Evolutionary conservation across 2,113 vertebrate genomes (phyloP).

Genomic region (Engystomops pustulosus): DNA sequence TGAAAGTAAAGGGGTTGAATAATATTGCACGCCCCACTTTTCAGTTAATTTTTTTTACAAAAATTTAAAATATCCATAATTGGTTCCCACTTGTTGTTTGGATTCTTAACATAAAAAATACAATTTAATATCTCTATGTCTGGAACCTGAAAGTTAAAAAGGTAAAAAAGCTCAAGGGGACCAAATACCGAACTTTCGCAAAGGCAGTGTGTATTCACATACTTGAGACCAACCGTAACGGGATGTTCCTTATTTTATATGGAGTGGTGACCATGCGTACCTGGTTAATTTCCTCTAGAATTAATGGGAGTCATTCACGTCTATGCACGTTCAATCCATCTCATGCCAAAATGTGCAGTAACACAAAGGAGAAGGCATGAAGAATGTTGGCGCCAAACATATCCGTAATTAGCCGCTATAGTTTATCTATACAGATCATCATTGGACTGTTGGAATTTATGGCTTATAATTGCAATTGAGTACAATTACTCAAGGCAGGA

Average conservation of each 20-base stretch:
- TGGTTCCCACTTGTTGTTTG: too few relatives aligned
- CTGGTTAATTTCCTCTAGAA: neutral
- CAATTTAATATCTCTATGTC: too few relatives aligned
- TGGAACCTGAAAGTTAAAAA: too few relatives aligned
- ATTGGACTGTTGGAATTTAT: constrained; percentile 14
- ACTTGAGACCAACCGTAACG: too few relatives aligned
- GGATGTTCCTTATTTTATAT: neutral
- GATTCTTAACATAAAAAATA: too few relatives aligned
- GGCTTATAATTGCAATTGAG: neutral
- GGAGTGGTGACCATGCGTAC: neutral
- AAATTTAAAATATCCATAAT: too few relatives aligned
- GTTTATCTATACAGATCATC: neutral
- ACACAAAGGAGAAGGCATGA: neutral
- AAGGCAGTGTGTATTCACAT: too few relatives aligned
- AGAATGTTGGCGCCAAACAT: neutral
- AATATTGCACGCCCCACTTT: too few relatives aligned
- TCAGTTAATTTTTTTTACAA: too few relatives aligned
- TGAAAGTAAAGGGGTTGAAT: too few relatives aligned
- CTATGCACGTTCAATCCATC: neutral
- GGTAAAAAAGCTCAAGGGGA: too few relatives aligned
- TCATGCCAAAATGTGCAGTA: neutral
- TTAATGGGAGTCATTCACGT: neutral
- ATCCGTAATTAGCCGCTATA: neutral
- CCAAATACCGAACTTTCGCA: too few relatives aligned
- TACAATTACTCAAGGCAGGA: neutral